Evolutionary conservation across 1,140 invertebrate genomes (phyloP).

Genomic region (Brachionus plicatilis): DNA sequence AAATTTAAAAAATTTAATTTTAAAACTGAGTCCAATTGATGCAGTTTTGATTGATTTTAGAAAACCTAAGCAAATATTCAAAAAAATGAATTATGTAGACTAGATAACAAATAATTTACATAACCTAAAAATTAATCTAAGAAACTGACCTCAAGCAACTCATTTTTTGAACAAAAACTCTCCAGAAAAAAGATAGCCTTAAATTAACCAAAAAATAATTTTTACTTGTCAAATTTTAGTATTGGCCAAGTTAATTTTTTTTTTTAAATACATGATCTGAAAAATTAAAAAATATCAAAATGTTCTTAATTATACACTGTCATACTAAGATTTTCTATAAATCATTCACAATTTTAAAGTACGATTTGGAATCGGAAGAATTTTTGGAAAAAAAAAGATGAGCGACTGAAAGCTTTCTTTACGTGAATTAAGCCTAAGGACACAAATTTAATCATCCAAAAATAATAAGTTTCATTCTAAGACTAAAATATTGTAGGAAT

Average conservation of each 20-base stretch:
- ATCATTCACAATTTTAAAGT: too few species aligned
- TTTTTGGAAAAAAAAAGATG: not conserved
- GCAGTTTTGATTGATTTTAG: not conserved
- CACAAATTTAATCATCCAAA: not conserved
- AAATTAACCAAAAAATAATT: too few species aligned
- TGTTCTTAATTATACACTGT: not conserved
- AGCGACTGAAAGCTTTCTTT: not conserved
- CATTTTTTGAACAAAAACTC: not conserved
- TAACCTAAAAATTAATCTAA: not conserved
- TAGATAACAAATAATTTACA: not conserved
- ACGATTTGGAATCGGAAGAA: not conserved
- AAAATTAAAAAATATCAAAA: not conserved
- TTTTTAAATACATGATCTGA: not conserved
- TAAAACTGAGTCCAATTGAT: not conserved
- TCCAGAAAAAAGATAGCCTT: not conserved
- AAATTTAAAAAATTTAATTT: not conserved
- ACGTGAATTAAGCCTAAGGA: not conserved
- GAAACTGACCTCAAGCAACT: not conserved
- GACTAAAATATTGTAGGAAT: not conserved
- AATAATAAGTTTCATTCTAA: not conserved
- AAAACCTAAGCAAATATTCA: not conserved
- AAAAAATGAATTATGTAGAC: not conserved
- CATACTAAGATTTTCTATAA: too few species aligned
- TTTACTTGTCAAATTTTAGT: too few species aligned
- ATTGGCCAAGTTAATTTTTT: not conserved